These are phyloP conservation scores for Brachyhypopomus occidentalis DNA, from an alignment of 2,113 vertebrate genomes.

Conservation along the genomic window DNA sequence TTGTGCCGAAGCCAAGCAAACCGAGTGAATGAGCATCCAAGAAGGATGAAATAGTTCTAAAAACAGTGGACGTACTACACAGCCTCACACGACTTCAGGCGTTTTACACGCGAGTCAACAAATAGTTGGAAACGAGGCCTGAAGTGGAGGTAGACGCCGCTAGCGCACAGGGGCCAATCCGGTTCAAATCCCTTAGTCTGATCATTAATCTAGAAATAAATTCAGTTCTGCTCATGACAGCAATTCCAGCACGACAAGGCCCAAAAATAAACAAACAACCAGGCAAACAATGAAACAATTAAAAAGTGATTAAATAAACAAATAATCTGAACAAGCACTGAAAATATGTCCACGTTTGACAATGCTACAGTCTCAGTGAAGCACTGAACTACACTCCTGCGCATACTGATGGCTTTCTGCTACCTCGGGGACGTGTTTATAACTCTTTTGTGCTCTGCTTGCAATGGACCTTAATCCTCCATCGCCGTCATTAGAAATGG, in stretches of 20 bases:
- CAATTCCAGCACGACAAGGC: neutral
- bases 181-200: no score
- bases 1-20: neutral
- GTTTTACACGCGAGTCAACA: neutral
- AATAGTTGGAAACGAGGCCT: neutral
- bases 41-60: neutral
- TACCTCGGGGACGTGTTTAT: neutral
- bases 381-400: neutral
- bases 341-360: neutral
- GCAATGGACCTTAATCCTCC: neutral
- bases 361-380: neutral
- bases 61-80: neutral
- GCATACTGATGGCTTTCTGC: neutral
- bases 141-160: neutral
- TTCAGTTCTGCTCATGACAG: neutral
- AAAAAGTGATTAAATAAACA: no score
- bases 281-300: no score
- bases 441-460: slow-evolving; percentile 7
- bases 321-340: neutral
- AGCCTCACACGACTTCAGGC: neutral
- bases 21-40: neutral
- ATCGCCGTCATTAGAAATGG: neutral
- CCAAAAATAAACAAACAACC: no score
- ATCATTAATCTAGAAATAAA: neutral
- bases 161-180: no score